A percentile compares a stretch with the other conserved stretches of the same genome.
Conservation (phyloP, 1,140 invertebrate genomes). For the Macrobrachium nipponense region DNA sequence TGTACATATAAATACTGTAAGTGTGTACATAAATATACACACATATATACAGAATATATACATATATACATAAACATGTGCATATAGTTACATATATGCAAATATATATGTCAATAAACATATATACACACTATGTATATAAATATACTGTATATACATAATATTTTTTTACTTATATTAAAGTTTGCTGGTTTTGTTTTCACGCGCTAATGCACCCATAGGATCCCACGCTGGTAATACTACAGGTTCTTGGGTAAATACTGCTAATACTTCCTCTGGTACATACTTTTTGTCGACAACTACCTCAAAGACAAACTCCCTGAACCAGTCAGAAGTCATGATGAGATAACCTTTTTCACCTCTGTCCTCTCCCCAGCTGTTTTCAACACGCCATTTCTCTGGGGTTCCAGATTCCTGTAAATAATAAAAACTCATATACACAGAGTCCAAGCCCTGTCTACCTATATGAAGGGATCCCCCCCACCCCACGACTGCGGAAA, state of each 20-base stretch:
- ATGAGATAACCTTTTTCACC: slow-evolving; percentile 89
- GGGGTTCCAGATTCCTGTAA: slow-evolving; percentile 69
- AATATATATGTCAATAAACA: neutral
- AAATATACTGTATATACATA: slow-evolving; percentile 3
- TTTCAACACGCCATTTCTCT: slow-evolving; percentile 86
- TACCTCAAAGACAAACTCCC: slow-evolving; percentile 89
- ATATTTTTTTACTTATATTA: slow-evolving; percentile 1
- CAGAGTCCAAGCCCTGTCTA: too few species aligned
- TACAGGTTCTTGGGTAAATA: slow-evolving; percentile 80
- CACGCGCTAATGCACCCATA: slow-evolving; percentile 83
- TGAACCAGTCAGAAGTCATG: slow-evolving; percentile 87
- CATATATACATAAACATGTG: neutral
- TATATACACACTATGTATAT: neutral
- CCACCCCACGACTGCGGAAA: too few species aligned
- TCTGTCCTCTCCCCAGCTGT: slow-evolving; percentile 90
- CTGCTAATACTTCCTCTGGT: slow-evolving; percentile 79
- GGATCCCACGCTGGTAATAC: slow-evolving; percentile 92
- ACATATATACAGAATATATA: neutral
- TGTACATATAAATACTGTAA: too few species aligned
- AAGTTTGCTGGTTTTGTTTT: slow-evolving; percentile 3
- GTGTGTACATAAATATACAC: neutral
- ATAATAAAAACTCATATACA: neutral
- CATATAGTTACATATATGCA: neutral
- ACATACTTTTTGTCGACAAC: slow-evolving; percentile 89
- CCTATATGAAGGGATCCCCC: too few species aligned